phyloP scores from a whole-genome alignment of 2,113 vertebrate species.

The Salvelinus fontinalis region DNA sequence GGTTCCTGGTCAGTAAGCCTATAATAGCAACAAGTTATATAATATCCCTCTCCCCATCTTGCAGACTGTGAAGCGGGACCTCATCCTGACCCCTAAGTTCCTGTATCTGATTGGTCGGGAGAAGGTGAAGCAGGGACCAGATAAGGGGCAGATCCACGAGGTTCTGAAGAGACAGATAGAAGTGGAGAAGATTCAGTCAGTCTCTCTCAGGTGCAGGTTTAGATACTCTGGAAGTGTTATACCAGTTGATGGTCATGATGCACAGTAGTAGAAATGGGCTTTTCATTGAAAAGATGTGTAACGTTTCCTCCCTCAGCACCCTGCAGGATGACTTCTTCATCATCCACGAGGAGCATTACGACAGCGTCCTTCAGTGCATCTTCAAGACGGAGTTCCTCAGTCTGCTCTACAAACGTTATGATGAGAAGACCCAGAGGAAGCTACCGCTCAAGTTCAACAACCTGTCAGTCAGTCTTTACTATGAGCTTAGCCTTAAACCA shows the following conservation, averaged over 20 bases:
- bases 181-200: slow-evolving; percentile 75
- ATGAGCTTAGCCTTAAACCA: background rate
- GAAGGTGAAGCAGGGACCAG: slow-evolving; percentile 82
- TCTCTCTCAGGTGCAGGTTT: slow-evolving; percentile 77
- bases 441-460: slow-evolving; percentile 80
- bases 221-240: too few relatives aligned
- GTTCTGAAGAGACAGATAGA: slow-evolving; percentile 82
- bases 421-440: slow-evolving; percentile 71
- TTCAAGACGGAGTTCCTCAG: slow-evolving; percentile 85
- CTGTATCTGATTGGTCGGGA: slow-evolving; percentile 84
- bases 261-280: background rate
- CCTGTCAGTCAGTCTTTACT: slow-evolving; percentile 68
- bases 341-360: slow-evolving; percentile 79
- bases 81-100: slow-evolving; percentile 79
- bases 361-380: slow-evolving; percentile 79
- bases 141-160: slow-evolving; percentile 81
- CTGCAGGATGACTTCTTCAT: slow-evolving; percentile 83
- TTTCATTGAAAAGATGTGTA: background rate
- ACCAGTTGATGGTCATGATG: background rate
- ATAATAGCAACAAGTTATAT: background rate
- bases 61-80: slow-evolving; percentile 79
- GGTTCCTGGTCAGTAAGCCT: background rate
- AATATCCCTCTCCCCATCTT: slow-evolving; percentile 1
- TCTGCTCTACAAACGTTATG: slow-evolving; percentile 77
- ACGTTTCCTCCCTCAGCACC: slow-evolving; percentile 54